Conservation (phyloP, 2,797 vertebrate genomes). For the Labroides dimidiatus region DNA sequence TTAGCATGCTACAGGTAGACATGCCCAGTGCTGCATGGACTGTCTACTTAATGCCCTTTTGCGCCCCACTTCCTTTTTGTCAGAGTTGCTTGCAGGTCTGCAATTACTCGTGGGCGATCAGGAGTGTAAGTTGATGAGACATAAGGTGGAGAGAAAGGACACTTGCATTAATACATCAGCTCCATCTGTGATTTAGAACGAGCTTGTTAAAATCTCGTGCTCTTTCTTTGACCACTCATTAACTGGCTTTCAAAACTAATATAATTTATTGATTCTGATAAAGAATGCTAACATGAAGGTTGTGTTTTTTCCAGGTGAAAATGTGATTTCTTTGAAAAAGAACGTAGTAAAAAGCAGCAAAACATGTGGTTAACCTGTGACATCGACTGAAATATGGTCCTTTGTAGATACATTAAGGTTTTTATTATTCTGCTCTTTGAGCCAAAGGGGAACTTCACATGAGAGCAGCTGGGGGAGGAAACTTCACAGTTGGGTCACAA, state of each 20-base stretch:
- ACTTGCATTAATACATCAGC: slow-evolving; percentile 7
- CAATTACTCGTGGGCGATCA: slow-evolving; percentile 4
- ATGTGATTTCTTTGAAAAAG: neutral
- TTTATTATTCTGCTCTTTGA: slow-evolving; percentile 26
- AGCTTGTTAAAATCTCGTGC: slow-evolving; percentile 23
- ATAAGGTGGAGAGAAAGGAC: slow-evolving; percentile 24
- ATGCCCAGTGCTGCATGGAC: slow-evolving; percentile 50
- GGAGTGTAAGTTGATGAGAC: slow-evolving; percentile 26
- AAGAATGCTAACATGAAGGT: neutral
- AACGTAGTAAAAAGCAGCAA: neutral
- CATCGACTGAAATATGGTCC: neutral
- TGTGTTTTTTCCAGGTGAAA: slow-evolving; percentile 1
- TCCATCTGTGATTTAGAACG: neutral
- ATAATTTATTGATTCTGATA: slow-evolving; percentile 10
- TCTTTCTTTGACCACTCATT: slow-evolving; percentile 33
- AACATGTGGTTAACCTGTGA: neutral
- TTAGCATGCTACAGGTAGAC: slow-evolving; percentile 34
- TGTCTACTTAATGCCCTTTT: slow-evolving; percentile 38
- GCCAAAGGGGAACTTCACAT: neutral
- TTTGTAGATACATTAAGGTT: slow-evolving; percentile 10
- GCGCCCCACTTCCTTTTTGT: slow-evolving; percentile 4
- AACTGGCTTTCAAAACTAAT: slow-evolving; percentile 17
- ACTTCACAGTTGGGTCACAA: slow-evolving; percentile 12
- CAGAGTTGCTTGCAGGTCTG: slow-evolving; percentile 30
- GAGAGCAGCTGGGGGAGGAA: slow-evolving; percentile 10